Percentiles rank a stretch among this genome's conserved stretches.
phyloP scores from a whole-genome alignment of 2,113 vertebrate species.

The Archilochus colubris region DNA sequence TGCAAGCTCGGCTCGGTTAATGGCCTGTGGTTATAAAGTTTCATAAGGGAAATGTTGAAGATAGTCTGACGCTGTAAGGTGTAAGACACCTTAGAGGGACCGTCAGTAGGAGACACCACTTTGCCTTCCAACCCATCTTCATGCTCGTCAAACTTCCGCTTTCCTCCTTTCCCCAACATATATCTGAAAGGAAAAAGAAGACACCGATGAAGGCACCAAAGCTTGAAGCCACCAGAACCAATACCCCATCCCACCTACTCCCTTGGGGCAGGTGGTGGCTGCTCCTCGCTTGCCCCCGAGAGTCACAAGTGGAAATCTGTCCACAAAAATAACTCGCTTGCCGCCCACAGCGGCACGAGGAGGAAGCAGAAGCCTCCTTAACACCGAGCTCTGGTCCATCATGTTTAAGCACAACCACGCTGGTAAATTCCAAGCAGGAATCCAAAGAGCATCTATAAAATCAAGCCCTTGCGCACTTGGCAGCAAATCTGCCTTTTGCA shows the following conservation, averaged over 20 bases:
- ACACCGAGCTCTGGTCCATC: rapidly evolving
- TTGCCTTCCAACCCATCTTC: slow-evolving; percentile 99
- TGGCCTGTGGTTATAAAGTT: slow-evolving; percentile 94
- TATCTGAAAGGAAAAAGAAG: slow-evolving; percentile 84
- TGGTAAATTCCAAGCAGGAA: background rate
- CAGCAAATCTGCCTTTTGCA: background rate
- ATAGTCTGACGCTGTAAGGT: slow-evolving; percentile 99
- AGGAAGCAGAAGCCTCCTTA: background rate
- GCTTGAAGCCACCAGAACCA: background rate
- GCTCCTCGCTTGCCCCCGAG: rapidly evolving
- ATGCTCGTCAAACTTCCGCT: slow-evolving; percentile 99
- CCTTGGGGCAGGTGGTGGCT: rapidly evolving
- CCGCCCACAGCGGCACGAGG: rapidly evolving
- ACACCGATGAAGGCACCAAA: background rate
- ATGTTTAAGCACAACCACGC: rapidly evolving
- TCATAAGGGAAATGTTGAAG: slow-evolving; percentile 99
- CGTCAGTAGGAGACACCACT: slow-evolving; percentile 86
- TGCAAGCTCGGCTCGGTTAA: slow-evolving; percentile 93
- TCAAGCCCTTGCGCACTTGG: background rate
- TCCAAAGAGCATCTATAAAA: background rate
- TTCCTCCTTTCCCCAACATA: slow-evolving; percentile 99
- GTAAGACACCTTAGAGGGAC: slow-evolving; percentile 96
- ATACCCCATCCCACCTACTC: background rate
- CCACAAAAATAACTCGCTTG: rapidly evolving
- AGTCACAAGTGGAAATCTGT: background rate